These are phyloP conservation scores for Sinosuthora webbiana DNA, from an alignment of 2,113 vertebrate species.

Conservation along the genomic window DNA sequence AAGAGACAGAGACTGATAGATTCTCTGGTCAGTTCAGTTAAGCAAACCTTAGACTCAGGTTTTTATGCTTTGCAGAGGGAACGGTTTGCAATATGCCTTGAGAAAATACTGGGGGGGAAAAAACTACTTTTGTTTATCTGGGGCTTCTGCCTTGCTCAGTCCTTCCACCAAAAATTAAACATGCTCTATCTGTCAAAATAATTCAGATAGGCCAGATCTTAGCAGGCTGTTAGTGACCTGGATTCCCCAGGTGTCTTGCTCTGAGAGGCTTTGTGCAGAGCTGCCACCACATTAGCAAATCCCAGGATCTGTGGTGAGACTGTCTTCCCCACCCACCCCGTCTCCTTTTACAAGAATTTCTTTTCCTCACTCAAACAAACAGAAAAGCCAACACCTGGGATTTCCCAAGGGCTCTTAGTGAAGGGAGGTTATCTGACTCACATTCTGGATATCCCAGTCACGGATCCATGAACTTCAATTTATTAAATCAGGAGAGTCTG, in stretches of 20 bases:
- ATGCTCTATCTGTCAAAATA: neutral
- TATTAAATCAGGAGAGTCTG: neutral
- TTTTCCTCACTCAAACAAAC: neutral
- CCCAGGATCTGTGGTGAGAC: neutral
- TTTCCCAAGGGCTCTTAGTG: neutral
- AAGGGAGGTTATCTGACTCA: neutral
- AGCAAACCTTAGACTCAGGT: neutral
- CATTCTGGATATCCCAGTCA: neutral
- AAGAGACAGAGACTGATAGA: neutral
- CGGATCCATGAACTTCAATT: neutral
- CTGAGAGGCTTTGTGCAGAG: neutral
- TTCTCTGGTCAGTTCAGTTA: conserved; percentile 27
- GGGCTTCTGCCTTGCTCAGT: neutral
- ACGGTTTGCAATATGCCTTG: neutral
- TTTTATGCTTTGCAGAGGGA: neutral
- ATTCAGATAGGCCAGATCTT: neutral
- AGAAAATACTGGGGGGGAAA: neutral
- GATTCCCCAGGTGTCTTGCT: neutral
- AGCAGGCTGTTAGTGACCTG: neutral
- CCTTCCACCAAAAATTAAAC: neutral
- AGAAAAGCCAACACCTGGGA: neutral
- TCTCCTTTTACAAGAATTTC: neutral
- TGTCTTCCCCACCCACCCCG: neutral
- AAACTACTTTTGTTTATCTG: neutral
- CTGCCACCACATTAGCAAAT: neutral